Base-by-base conservation (phyloP, 2,888 invertebrate species). In the Zeuzera pyrina region DNA sequence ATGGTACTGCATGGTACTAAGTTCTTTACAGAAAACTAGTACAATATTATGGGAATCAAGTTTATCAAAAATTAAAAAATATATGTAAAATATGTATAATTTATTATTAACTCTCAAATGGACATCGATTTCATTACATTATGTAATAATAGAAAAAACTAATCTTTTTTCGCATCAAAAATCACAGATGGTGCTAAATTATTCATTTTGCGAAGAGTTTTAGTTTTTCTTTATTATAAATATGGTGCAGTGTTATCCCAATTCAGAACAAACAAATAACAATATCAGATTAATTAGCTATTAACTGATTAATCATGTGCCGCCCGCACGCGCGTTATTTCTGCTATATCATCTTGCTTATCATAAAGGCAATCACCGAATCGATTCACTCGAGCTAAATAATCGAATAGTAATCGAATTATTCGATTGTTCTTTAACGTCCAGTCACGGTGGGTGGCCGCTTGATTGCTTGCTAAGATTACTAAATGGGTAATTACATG, bases 351-450 rank as follows among this genome's bases (percentile, higher is more conserved):
- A 73, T 57, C 45, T 26, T 36, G 28, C 31, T 35, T 67, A 77
- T 76, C 77, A 49, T 62, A 71, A 74, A 73, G 69, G 35, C 42
- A 47, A 77, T 76, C 73, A 35, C 71, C 71, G 69, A 65, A 63
- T 54, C 58, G 57, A 59, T 48, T 57, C 62, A 67, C 63, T 51
- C 73, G 74, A 76, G 64, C 65, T 49, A 63, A 72, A 68, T 72
- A 73, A 72, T 73, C 68, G 59, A 25, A 22, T 33, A 12, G 25
- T 8, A 22, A 3, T 30, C 13, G 24, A 61, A 64, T 62, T 52
- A 65, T 57, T 68, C 61, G 64, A 70, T 74, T 74, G 70, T 77
- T 71, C 62, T n/a, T n/a, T 58, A 57, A 57, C 50, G 42, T 38
- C 36, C 37, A 33, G 29, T n/a, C 59, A 36, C 60, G 28, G 56